Percentiles rank a stretch among this genome's conserved stretches.
phyloP scores from a whole-genome alignment of 2,797 vertebrate genomes.

The Catamblyrhynchus diadema region DNA sequence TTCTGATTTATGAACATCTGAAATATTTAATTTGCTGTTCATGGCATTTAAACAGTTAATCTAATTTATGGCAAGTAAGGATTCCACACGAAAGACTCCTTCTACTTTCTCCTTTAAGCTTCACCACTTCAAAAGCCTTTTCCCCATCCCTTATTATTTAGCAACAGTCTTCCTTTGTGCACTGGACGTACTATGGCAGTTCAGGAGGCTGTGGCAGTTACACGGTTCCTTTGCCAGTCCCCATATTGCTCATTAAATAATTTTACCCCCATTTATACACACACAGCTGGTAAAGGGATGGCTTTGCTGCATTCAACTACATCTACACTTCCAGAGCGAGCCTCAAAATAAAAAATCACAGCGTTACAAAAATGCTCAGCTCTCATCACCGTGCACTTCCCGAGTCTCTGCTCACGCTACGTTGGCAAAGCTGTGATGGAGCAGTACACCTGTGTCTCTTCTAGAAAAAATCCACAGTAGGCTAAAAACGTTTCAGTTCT shows the following conservation, averaged over 20 bases:
- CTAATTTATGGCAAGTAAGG: neutral
- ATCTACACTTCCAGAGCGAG: neutral
- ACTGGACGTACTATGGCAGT: neutral
- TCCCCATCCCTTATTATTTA: neutral
- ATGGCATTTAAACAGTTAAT: conserved; percentile 1
- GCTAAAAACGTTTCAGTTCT: neutral
- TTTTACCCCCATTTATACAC: neutral
- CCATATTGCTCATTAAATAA: neutral
- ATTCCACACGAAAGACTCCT: neutral
- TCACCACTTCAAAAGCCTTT: neutral
- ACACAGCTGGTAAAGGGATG: neutral
- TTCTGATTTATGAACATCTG: neutral
- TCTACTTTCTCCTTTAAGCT: neutral
- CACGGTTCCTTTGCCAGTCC: neutral
- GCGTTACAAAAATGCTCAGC: neutral
- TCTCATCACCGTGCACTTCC: neutral
- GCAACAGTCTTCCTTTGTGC: neutral
- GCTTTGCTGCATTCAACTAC: neutral
- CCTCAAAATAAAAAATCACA: neutral
- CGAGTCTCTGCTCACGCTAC: rapidly evolving
- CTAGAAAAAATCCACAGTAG: neutral
- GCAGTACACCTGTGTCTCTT: neutral
- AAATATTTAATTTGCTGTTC: conserved; percentile 7
- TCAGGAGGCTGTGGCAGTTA: neutral
- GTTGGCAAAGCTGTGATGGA: neutral